Conservation (phyloP, 1,140 invertebrate genomes). For the Bombus affinis region DNA sequence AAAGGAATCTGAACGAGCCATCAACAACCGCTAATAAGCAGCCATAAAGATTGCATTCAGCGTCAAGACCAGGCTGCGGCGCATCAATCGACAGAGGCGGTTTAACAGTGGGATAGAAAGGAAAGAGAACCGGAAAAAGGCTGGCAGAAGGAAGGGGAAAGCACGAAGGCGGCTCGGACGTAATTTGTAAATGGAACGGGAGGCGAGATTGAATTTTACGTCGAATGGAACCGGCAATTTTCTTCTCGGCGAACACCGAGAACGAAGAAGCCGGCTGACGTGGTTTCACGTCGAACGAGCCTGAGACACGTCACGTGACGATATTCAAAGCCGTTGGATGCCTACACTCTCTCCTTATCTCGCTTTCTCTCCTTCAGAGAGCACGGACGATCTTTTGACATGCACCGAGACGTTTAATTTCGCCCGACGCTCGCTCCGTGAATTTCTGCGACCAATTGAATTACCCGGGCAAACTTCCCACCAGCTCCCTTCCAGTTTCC, state of each 20-base stretch:
- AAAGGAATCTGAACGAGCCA: background rate
- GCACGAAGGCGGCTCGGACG: constrained; percentile 38
- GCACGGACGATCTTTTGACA: constrained; percentile 49
- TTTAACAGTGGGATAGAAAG: background rate
- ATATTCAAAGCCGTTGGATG: constrained; percentile 37
- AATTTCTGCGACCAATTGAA: constrained; percentile 52
- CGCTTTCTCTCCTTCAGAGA: background rate
- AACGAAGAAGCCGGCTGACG: constrained; percentile 10
- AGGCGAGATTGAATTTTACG: constrained; percentile 73
- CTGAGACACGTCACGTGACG: constrained; percentile 44
- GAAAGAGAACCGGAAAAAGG: background rate
- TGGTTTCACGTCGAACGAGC: constrained; percentile 61
- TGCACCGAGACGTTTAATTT: constrained; percentile 59
- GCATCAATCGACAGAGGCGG: constrained; percentile 1
- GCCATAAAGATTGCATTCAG: background rate
- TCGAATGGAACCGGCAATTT: constrained; percentile 71
- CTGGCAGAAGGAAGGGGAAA: background rate
- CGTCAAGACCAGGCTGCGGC: background rate
- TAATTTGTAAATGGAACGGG: constrained; percentile 74
- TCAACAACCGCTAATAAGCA: background rate
- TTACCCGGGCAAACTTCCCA: constrained; percentile 44
- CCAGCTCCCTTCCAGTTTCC: background rate
- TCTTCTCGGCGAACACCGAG: constrained; percentile 57
- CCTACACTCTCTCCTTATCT: background rate
- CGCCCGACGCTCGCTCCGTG: background rate